phyloP scores from a whole-genome alignment of 2,888 invertebrate genomes.

The Chymomyza fuscimana region DNA sequence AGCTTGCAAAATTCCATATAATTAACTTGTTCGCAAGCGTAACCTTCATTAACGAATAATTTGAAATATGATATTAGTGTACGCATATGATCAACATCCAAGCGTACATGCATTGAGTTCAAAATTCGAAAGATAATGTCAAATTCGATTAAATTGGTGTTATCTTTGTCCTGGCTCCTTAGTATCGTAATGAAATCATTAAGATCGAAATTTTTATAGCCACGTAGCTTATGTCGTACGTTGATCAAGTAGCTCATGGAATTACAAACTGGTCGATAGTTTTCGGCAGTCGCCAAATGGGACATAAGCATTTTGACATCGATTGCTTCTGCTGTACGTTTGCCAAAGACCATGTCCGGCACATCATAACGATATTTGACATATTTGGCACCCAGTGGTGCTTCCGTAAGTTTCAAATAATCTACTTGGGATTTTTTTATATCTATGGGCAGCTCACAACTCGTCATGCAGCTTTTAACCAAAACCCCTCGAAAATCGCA shows the following conservation, averaged over 20 bases:
- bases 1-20: constrained; percentile 59
- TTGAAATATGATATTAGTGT: constrained; percentile 49
- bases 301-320: constrained; percentile 61
- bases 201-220: constrained; percentile 57
- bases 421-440: constrained; percentile 66
- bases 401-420: constrained; percentile 57
- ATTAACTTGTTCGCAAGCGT: constrained; percentile 51
- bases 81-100: constrained; percentile 56
- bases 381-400: constrained; percentile 57
- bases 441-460: constrained; percentile 55
- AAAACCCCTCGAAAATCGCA: constrained; percentile 56
- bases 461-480: constrained; percentile 58
- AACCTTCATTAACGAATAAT: constrained; percentile 51
- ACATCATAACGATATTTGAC: constrained; percentile 50
- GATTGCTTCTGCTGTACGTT: constrained; percentile 29
- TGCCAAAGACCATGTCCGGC: constrained; percentile 50
- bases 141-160: constrained; percentile 49
- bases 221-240: constrained; percentile 56
- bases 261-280: constrained; percentile 41
- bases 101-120: constrained; percentile 44
- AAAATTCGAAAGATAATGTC: constrained; percentile 49
- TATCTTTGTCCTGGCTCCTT: constrained; percentile 50
- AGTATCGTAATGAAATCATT: constrained; percentile 53
- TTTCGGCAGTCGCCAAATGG: constrained; percentile 47
- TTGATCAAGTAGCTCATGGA: constrained; percentile 60